Base-by-base conservation (phyloP, 1,140 invertebrate genomes). In the Drosophila orena region DNA sequence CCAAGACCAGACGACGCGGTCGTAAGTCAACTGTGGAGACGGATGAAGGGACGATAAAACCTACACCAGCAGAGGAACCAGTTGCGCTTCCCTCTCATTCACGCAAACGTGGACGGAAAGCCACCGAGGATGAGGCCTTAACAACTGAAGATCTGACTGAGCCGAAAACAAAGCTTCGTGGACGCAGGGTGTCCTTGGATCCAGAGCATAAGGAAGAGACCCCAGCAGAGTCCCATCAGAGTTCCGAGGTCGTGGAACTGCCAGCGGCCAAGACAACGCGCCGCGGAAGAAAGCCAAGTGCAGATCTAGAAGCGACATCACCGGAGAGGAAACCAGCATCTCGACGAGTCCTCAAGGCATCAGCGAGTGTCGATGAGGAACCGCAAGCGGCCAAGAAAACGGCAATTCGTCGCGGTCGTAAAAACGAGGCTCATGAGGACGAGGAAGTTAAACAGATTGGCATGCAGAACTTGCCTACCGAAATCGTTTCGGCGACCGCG, bases 261-360 rank as follows among this genome's bases (percentile, higher is more conserved):
- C 37, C 68, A 35, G 15, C 20, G 4, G 55, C n/a, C 6, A 66
- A 59, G 20, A n/a, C 37, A 14, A 43, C 46, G 2, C 46, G 46
- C 1, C 55, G 56, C 8, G 46, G 27, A 11, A 15, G 47, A 10
- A 50, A 50, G 47, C 47, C 47, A 34, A 50, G 47, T 20, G 59
- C 27, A 1, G 69, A 71, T 43, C 54, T 68, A 15, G 59, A 61
- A 3, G 50, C 38, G 22, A 17, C 55, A 0, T 5, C 22, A 0
- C 5, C 22, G 12, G 76, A 64, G 14, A 72, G 62, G 27, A 79
- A 77, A 30, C 24, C n/a, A 3, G 44, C 6, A 7, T 43, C 34
- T n/a, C 60, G 84, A 37, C 65, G 73, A 4, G 65, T 14, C 38
- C 77, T 69, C 3, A 83, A 78, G 15, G 42, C 65, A 10, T 74